Percentiles rank a stretch among this genome's conserved stretches.
These are phyloP conservation scores for Laspeyria flexula DNA, from an alignment of 2,888 invertebrate genomes.

Conservation along the genomic window DNA sequence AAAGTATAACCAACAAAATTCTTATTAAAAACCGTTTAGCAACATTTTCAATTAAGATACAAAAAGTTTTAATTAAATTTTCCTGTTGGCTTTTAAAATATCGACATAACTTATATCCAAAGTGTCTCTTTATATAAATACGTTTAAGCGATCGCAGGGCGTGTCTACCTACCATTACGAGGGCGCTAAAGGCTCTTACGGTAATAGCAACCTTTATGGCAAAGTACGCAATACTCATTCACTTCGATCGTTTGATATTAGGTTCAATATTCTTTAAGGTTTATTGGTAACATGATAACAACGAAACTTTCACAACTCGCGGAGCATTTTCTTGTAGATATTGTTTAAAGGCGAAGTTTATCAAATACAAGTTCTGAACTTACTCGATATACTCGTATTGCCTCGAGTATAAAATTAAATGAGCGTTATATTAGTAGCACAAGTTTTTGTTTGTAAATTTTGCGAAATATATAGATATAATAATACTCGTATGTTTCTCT, in stretches of 20 bases:
- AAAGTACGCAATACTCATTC: conserved; percentile 6
- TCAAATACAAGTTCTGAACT: background rate
- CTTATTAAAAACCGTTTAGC: too few species aligned
- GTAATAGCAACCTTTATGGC: conserved; percentile 11
- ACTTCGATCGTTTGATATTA: conserved; percentile 14
- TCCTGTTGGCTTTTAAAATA: too few species aligned
- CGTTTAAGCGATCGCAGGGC: conserved; percentile 13
- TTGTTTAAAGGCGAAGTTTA: background rate
- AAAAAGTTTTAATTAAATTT: too few species aligned
- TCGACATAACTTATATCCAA: conserved; percentile 7
- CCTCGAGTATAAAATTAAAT: background rate
- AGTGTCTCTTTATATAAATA: conserved; percentile 17
- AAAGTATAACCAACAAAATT: too few species aligned
- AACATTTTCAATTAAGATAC: background rate
- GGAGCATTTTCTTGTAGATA: background rate
- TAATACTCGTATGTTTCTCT: too few species aligned
- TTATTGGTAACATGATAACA: background rate
- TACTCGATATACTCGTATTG: background rate
- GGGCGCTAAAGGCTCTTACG: conserved; percentile 18
- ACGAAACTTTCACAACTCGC: background rate
- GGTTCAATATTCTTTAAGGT: conserved; percentile 18
- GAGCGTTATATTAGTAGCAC: background rate
- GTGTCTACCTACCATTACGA: conserved; percentile 10
- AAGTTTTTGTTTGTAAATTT: background rate
- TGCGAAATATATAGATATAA: too few species aligned